These are phyloP conservation scores for Vipera latastei DNA, from an alignment of 2,797 vertebrate species.

Conservation along the genomic window DNA sequence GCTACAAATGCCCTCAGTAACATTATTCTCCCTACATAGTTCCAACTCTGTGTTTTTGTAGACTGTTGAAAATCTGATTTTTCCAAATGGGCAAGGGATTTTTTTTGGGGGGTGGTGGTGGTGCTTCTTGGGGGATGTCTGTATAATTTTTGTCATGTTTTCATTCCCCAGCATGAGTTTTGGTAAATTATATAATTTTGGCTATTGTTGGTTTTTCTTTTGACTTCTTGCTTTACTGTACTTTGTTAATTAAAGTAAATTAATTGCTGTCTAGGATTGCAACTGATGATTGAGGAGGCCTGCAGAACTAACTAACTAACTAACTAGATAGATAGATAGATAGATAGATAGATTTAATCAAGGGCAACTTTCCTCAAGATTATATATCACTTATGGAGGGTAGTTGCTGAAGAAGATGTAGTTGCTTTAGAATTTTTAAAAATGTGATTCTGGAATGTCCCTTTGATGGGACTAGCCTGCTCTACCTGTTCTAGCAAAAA, in stretches of 20 bases:
- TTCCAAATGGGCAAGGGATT: background rate
- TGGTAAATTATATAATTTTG: background rate
- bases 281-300: background rate
- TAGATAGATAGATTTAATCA: background rate
- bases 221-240: background rate
- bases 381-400: background rate
- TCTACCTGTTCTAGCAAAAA: background rate
- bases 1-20: background rate
- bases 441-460: background rate
- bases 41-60: background rate
- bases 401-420: background rate
- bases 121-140: background rate
- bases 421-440: background rate
- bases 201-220: background rate
- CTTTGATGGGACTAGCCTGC: background rate
- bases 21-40: background rate
- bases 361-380: background rate
- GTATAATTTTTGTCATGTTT: background rate
- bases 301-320: background rate
- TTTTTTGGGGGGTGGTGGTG: rapidly evolving
- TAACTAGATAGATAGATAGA: too few species aligned
- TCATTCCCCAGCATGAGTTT: background rate
- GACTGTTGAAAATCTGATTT: background rate
- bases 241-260: background rate
- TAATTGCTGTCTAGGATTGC: background rate